Conservation (phyloP, 2,888 invertebrate genomes). For the Anarsia innoxiella region DNA sequence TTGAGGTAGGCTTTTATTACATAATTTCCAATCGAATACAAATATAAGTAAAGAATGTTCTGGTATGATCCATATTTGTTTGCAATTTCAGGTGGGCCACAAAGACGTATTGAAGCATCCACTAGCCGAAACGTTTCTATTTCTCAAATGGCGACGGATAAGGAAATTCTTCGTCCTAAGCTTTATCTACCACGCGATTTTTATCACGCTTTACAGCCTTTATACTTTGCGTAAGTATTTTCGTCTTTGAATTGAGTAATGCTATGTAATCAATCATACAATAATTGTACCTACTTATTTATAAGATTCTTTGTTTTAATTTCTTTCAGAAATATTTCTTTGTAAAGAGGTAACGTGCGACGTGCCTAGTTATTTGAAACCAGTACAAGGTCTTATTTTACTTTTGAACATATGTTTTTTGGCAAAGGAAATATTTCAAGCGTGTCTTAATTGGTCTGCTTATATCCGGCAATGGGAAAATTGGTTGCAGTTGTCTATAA, state of each 20-base stretch:
- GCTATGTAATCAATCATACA: not conserved
- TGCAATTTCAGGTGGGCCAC: conserved; percentile 81
- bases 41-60: no score
- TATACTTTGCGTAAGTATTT: conserved; percentile 78
- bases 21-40: no score
- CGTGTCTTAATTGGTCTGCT: conserved; percentile 81
- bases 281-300: no score
- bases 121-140: conserved; percentile 88
- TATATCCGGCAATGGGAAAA: conserved; percentile 90
- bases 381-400: conserved; percentile 77
- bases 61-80: no score
- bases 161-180: conserved; percentile 88
- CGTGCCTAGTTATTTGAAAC: conserved; percentile 52
- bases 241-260: not conserved
- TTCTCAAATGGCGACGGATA: conserved; percentile 88
- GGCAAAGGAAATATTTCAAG: conserved; percentile 85
- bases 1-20: conserved; percentile 79
- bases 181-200: conserved; percentile 84
- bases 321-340: conserved; percentile 65
- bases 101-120: conserved; percentile 88
- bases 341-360: conserved; percentile 57
- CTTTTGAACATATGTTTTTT: conserved; percentile 78
- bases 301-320: not conserved
- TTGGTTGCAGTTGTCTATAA: conserved; percentile 87
- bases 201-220: conserved; percentile 83